Base-by-base conservation (phyloP, 2,797 vertebrate species). In the Anguilla pacifica region DNA sequence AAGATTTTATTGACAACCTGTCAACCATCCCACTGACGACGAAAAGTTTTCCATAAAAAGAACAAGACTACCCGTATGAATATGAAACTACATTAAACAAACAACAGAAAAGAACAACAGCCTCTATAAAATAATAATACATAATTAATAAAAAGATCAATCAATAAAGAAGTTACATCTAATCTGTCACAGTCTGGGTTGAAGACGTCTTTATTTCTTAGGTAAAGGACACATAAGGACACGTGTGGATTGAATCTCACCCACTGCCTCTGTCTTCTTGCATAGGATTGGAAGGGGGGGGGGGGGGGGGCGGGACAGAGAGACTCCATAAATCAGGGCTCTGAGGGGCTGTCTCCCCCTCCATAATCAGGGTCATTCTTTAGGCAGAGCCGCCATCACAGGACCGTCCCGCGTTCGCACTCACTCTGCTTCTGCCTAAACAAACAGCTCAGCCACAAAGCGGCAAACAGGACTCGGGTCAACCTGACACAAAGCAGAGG, bases 331-430 rank as follows among this genome's bases (percentile, higher is more conserved):
- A 99, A 99, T 99, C 98, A 99, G 97, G 96, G 96, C 97, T 98
- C 98, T 98, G 97, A 97, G 97, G 97, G 96, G 96, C 97, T 98
- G 98, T 98, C 98, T 98, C 96, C 94, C 95, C 95, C 96, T 97
- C 97, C 97, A 97, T 99, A 99, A 99, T 99, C 97, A 99, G 98
- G 98, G 98, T 98, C 98, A 99, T 99, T 99, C 99, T 98, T 99
- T 98, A 99, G 98, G 97, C 96, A 97, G 97, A 98, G 98, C 97
- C 98, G 98, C 97, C 98, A 98, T 99, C 98, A 98, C 97, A 98
- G 97, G 98, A 97, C 96, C 96, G 96, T 98, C 98, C 97, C 97
- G 98, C 19, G 6, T 98, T 97, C 97, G 97, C 97, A 97, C 97
- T 98, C 97, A 97, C 97, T 98, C 97, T 98, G 97, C 97, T 98